Evolutionary conservation across 2,888 invertebrate species (phyloP).

Genomic region (Pollenia griseotomentosa): DNA sequence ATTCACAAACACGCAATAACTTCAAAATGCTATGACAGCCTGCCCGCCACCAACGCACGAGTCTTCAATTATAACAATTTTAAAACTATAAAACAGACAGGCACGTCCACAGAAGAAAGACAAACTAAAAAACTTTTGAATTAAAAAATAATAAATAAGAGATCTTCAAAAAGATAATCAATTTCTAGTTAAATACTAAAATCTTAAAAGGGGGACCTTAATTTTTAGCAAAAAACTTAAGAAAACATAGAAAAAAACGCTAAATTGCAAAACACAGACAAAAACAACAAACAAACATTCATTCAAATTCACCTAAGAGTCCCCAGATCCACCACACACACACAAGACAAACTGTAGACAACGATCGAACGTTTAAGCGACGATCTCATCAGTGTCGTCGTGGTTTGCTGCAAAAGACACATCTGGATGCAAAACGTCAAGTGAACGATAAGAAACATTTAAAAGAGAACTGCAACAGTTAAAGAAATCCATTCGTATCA

Average conservation of each 20-base stretch:
- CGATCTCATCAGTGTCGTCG: constrained; percentile 30
- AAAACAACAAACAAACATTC: constrained; percentile 32
- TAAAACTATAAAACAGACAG: constrained; percentile 34
- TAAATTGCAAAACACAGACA: constrained; percentile 20
- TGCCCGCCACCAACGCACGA: constrained; percentile 58
- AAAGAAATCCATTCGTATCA: constrained; percentile 48
- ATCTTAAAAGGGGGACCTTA: constrained; percentile 26
- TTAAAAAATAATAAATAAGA: constrained; percentile 58
- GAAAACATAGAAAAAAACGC: constrained; percentile 10
- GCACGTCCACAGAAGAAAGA: constrained; percentile 1
- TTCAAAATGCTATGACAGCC: constrained; percentile 51
- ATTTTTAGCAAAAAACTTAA: background rate
- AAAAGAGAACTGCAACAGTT: constrained; percentile 25
- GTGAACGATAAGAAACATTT: constrained; percentile 57
- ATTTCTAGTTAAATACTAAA: constrained; percentile 51
- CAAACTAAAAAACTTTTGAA: constrained; percentile 66
- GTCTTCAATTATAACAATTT: constrained; percentile 52
- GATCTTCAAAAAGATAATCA: constrained; percentile 71
- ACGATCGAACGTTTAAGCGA: background rate
- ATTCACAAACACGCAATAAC: constrained; percentile 71
- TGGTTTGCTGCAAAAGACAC: constrained; percentile 46
- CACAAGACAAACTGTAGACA: constrained; percentile 67
- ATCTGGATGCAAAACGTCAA: constrained; percentile 69
- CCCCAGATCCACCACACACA: constrained; percentile 64
- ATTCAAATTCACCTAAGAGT: constrained; percentile 44